A percentile compares a stretch with the other conserved stretches of the same genome.
These are phyloP conservation scores for Florisuga fusca DNA, from an alignment of 2,797 vertebrate species.

Conservation along the genomic window DNA sequence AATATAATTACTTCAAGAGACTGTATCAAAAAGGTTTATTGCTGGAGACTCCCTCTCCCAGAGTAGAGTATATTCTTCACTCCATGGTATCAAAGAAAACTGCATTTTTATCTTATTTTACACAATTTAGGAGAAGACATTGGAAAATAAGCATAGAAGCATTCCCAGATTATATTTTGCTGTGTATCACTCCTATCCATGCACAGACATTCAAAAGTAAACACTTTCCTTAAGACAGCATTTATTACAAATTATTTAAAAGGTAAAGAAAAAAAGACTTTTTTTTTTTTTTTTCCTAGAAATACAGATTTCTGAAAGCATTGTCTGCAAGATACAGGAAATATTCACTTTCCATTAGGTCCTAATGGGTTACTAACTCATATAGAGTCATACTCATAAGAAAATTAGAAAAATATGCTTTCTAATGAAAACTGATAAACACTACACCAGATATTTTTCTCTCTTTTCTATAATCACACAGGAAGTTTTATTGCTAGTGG, in stretches of 20 bases:
- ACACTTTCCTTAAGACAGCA: background rate
- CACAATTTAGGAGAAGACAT: background rate
- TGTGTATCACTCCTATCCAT: background rate
- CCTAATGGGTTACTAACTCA: background rate
- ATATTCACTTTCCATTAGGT: background rate
- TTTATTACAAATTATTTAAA: background rate
- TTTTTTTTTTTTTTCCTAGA: background rate
- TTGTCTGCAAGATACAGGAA: background rate
- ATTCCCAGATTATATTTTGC: background rate
- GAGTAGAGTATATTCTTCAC: background rate
- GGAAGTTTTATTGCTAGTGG: background rate
- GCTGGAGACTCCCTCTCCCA: rapidly evolving
- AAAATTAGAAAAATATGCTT: background rate
- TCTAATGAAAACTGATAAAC: background rate
- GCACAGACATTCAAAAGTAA: background rate
- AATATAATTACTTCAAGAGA: background rate
- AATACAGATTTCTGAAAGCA: background rate
- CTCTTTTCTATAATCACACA: background rate
- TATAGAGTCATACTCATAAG: background rate
- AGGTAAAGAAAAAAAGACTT: background rate
- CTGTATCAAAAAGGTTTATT: background rate
- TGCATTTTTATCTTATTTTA: background rate
- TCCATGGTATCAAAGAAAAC: background rate
- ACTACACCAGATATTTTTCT: background rate
- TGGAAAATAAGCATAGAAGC: background rate